Percentiles rank a stretch among this genome's conserved stretches.
Conservation (phyloP, 1,140 invertebrate genomes). For the Lerema accius region DNA sequence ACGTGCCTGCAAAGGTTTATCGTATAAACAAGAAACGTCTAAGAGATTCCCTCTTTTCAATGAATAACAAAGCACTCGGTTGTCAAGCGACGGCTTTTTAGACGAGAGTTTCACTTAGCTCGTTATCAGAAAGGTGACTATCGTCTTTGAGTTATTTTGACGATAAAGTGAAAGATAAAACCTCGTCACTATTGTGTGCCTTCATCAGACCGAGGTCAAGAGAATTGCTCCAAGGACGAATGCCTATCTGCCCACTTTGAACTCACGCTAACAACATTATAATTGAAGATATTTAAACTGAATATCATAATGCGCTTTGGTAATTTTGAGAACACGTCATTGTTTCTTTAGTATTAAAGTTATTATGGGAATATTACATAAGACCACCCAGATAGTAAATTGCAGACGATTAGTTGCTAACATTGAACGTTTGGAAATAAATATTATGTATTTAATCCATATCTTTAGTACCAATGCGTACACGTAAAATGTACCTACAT, state of each 20-base stretch:
- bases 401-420: too few species aligned
- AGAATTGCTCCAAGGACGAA: slow-evolving; percentile 12
- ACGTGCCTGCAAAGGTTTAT: neutral
- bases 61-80: slow-evolving; percentile 6
- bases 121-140: slow-evolving; percentile 13
- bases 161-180: slow-evolving; percentile 20
- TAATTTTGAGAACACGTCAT: too few species aligned
- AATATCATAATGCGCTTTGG: slow-evolving; percentile 3
- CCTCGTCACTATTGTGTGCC: slow-evolving; percentile 3
- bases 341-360: too few species aligned
- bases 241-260: slow-evolving; percentile 4
- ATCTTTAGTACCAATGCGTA: too few species aligned
- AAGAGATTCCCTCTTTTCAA: slow-evolving; percentile 4
- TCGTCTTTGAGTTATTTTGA: slow-evolving; percentile 2
- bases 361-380: too few species aligned
- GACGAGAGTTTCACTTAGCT: slow-evolving; percentile 2
- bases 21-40: neutral
- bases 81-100: slow-evolving; percentile 11
- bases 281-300: slow-evolving; percentile 7
- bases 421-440: too few species aligned
- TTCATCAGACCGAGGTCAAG: slow-evolving; percentile 3
- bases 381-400: too few species aligned
- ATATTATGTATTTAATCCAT: too few species aligned
- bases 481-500: too few species aligned
- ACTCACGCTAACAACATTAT: slow-evolving; percentile 12